Evolutionary conservation across 2,797 vertebrate genomes (phyloP), one percentile per base, ranked within the genome.

Genomic region (Spheniscus humboldti): DNA sequence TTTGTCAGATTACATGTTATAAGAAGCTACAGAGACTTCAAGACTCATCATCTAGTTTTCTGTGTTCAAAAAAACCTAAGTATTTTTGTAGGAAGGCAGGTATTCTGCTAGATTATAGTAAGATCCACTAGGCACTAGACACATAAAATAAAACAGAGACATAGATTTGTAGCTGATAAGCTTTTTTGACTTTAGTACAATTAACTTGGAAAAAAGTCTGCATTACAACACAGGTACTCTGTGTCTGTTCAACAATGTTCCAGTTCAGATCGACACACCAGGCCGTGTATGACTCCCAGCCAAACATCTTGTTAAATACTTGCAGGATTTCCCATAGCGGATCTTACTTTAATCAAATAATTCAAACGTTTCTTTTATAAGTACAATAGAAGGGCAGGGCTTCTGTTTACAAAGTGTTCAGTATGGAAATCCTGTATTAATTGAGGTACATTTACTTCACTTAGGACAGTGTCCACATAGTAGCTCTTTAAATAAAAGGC

Each of bases 341-440:
- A 95, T 97, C 95, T 96, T 68, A 77, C 83, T 97, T 95, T 97
- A 97, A 97, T 97, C 95, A 95, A 96, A 96, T 97, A 97, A 97
- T 94, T 94, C 60, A 97, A 92, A 93, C 5, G 5, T 95, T 96
- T 97, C 94, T 96, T 94, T 96, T 77, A 41, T 87, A 95, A 94
- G 82, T 92, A 97, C 97, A 98, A 92, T 96, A 92, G 96, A 97
- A 97, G 97, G 91, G 96, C 96, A 96, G 82, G 82, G 63, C 78
- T 96, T 91, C 74, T 98, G 96, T 98, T 97, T 97, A 96, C 94
- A 94, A 67, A 97, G 81, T 73, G 55, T 87, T 92, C 95, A 57
- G 72, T 96, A 92, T 95, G 94, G 94, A 97, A 98, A 95, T 96
- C 94, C 85, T 96, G 96, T 96, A 88, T 97, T 94, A 97, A 96